Evolutionary conservation across 2,797 vertebrate species (phyloP).

Genomic region (Poeciliopsis infans): DNA sequence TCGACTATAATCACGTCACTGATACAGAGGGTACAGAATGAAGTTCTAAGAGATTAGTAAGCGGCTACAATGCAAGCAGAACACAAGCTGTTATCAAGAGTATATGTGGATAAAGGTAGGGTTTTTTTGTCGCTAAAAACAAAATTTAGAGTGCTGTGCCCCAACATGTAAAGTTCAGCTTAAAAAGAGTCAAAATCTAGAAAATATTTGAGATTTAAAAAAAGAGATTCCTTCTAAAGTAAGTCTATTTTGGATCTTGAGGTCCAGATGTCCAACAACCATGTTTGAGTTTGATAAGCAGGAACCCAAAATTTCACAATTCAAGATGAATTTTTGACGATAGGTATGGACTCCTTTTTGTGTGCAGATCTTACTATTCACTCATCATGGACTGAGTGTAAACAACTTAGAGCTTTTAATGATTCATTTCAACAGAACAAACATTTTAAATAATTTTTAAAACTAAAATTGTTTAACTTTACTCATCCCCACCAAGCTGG

Average conservation of each 20-base stretch:
- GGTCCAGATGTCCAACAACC: background rate
- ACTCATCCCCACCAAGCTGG: background rate
- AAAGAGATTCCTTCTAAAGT: background rate
- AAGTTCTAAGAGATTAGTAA: conserved; percentile 59
- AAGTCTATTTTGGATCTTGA: background rate
- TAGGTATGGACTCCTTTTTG: background rate
- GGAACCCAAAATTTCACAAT: background rate
- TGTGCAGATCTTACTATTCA: background rate
- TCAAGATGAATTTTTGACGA: background rate
- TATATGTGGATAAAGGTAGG: too few species aligned
- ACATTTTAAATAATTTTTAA: background rate
- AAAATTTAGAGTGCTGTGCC: conserved; percentile 14
- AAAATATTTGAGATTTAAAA: background rate
- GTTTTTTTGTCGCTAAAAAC: background rate
- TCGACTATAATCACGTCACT: conserved; percentile 30
- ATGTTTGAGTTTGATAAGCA: background rate
- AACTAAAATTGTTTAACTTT: background rate
- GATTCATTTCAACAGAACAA: background rate
- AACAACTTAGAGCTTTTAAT: background rate
- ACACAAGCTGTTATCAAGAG: background rate
- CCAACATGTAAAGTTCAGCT: conserved; percentile 1
- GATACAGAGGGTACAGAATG: conserved; percentile 44
- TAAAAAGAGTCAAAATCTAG: background rate
- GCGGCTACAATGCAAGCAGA: conserved; percentile 75
- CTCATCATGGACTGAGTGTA: background rate